Base-by-base conservation (phyloP, 2,888 invertebrate species). In the Sacculina carcini region DNA sequence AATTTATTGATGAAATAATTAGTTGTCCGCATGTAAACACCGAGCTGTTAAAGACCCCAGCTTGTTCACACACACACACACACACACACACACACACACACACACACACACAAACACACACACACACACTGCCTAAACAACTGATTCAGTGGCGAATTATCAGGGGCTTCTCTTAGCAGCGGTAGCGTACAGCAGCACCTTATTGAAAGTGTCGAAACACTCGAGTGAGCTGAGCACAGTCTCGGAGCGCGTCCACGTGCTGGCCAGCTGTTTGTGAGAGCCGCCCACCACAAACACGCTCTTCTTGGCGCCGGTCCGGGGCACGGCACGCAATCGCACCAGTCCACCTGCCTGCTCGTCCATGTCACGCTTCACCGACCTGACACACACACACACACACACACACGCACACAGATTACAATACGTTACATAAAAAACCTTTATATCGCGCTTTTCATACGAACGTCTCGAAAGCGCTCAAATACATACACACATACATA, bases 201-300 rank as follows among this genome's bases (percentile, higher is more conserved):
- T 57, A 53, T 73, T 76, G 59, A 77, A 78, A 26, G 78, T 73
- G 63, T 86, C 83, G 62, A 79, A 87, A 67, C 80, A 78, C 60
- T 85, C 79, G 21, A 84, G 81, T 10, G 79, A 76, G 56, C 79
- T 77, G 58, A 85, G 78, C 56, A 83, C 81, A 64, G 80, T 77
- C 69, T 87, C 87, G 52, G 77, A 71, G 60, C 71, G 64, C 62
- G 81, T 75, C 73, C 82, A 78, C 53, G 78, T 74, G 49, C 58
- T 56, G 28, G 67, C 66, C 47, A 77, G 72, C 66, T 84, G 82
- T 48, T 85, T 74, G 60, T 81, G 78, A 2, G 82, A 83, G 14
- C 90, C 90, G 24, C 90, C 90, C 56, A 84, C 81, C 44, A 90
- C 76, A 60, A 83, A 77, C 56, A 90, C 78, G 62, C 79, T 77